Base-by-base conservation (phyloP, 2,888 invertebrate genomes). In the Dynastes hyllus region DNA sequence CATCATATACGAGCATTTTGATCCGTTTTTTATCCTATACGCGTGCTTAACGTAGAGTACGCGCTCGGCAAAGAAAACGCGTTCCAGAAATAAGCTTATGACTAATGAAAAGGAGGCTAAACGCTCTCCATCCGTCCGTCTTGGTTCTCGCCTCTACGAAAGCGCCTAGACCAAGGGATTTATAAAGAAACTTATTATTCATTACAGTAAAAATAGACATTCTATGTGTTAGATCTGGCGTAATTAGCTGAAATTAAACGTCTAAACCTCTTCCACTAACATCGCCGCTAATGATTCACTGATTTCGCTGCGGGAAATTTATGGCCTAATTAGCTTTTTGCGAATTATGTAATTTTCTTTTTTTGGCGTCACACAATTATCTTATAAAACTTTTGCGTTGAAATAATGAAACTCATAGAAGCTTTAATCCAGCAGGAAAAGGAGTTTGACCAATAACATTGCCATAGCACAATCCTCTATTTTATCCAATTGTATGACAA, bases 121-220 rank as follows among this genome's bases (percentile, higher is more conserved):
- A 40, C 61, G 58, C 63, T 65, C 29, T 65, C 63, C 63, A 32
- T 63, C 22, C 22, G 32, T 65, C 8, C n/a, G 65, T 32, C 13
- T 32, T 67, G 22, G 8, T 11, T n/a, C 58, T n/a, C 16, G 50
- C 32, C 55, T 58, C 40, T 73, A 37, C 37, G 37, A 73, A 58
- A 73, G 58, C 55, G 55, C 73, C 73, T 58, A 58, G 58, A 58
- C 58, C 8, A 40, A 58, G 58, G 58, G 73, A 73, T 58, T 58
- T 37, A 73, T 73, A 73, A 73, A 58, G 73, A 73, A 73, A 73
- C 73, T 73, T 73, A 73, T 73, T 73, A 73, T 73, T 73, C 73
- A 73, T 58, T 73, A 73, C 58, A 29, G 73, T 73, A 73, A 73
- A 73, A 73, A 73, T 73, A 73, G 73, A 73, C 37, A 9, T 55